phyloP scores from a whole-genome alignment of 2,113 vertebrate species.

The Aptenodytes patagonicus region DNA sequence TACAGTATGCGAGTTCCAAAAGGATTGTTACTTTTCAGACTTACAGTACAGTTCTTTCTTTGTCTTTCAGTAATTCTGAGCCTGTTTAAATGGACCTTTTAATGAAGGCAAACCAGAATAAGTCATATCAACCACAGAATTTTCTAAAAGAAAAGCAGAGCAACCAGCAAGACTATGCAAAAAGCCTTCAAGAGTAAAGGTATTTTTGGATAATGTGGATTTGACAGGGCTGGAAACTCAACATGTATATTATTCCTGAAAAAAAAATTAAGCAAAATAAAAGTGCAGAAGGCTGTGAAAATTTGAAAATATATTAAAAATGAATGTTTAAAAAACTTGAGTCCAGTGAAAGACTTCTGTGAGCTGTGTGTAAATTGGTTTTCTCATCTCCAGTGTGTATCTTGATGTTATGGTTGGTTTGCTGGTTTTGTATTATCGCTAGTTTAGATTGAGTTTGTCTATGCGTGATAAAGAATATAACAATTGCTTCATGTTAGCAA shows the following conservation, averaged over 20 bases:
- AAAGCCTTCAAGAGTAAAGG: not conserved
- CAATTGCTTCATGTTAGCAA: not conserved
- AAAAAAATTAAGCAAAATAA: not conserved
- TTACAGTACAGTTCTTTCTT: not conserved
- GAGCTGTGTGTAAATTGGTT: not conserved
- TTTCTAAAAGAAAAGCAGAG: not conserved
- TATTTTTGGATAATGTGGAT: not conserved
- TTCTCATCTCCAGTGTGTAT: not conserved
- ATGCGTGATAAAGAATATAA: accelerated
- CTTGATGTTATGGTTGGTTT: not conserved
- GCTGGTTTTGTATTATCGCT: not conserved
- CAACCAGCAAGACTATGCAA: not conserved
- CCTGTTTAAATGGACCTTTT: not conserved
- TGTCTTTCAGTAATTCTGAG: not conserved
- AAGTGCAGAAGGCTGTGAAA: not conserved
- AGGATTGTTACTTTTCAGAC: not conserved
- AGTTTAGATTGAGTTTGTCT: not conserved
- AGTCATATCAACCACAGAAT: not conserved
- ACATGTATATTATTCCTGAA: not conserved
- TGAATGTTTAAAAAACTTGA: not conserved
- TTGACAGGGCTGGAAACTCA: not conserved
- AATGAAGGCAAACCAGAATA: not conserved
- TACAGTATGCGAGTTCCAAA: not conserved
- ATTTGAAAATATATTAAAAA: not conserved
- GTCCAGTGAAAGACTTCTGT: not conserved